Evolutionary conservation across 2,113 vertebrate species (phyloP), one percentile per base, ranked within the genome.

Genomic region (Stercorarius parasiticus): DNA sequence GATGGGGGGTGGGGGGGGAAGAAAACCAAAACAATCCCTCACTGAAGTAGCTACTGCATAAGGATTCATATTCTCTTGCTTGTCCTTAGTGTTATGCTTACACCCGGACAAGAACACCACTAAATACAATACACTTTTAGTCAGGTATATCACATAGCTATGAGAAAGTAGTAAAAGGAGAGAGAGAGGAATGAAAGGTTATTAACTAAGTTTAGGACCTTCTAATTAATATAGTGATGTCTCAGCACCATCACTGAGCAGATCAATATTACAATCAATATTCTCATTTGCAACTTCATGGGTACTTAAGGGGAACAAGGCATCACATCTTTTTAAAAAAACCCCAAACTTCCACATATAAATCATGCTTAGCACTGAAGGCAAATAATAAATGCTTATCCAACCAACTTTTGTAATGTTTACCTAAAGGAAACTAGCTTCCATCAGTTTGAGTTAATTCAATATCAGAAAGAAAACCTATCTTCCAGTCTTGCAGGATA

Each of bases 251-350:
- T 86, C 81, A 93, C 36, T 40, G 56, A 85, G 38, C 16, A 80
- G 82, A 78, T 81, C 52, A 72, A 94, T 96, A 89, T 23, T 15
- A 83, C 74, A 95, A 93, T 88, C 71, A 84, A 64, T 96, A 91
- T 42, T 38, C 66, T 72, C 42, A 89, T 94, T 36, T 76, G 67
- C 23, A 89, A 59, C 8, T 85, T 88, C 55, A 62, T 62, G 32
- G 72, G 32, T 78, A 47, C 64, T 82, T 61, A 40, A 85, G 38
- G 45, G 82, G 27, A 82, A 73, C 8, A 78, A 88, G 40, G 23
- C 27, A 79, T n/a, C 62, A 71, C 6, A 52, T 34, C 5, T 73
- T 29, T 66, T 10, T 13, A 19, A 64, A 56, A 71, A 19, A 23
- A 17, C 18, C 0, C 10, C 15, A 56, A 32, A 7, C 20, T 32